Conservation (phyloP, 2,888 invertebrate species). For the Ennomos fuscantarius region DNA sequence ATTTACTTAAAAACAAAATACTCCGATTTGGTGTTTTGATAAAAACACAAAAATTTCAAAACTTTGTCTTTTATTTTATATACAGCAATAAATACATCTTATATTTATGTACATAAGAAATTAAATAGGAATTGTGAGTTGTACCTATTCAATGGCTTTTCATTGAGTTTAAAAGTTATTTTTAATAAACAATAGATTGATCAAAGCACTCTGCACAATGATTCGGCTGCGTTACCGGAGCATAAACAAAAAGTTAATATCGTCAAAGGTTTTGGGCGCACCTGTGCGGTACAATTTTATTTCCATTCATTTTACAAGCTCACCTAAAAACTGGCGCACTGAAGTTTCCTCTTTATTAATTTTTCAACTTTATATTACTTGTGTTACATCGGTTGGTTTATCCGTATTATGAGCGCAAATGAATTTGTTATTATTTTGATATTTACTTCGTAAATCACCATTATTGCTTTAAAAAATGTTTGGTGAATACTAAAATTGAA, state of each 20-base stretch:
- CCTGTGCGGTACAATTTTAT: slow-evolving; percentile 83
- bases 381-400: slow-evolving; percentile 73
- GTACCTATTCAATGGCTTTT: not conserved
- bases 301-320: slow-evolving; percentile 84
- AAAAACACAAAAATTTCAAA: no score
- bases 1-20: slow-evolving; percentile 46
- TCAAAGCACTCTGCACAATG: slow-evolving; percentile 51
- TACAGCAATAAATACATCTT: no score
- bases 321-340: slow-evolving; percentile 79
- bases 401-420: slow-evolving; percentile 57
- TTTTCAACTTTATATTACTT: slow-evolving; percentile 85
- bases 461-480: not conserved
- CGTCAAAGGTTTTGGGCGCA: slow-evolving; percentile 81
- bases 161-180: slow-evolving; percentile 1
- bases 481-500: not conserved
- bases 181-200: slow-evolving; percentile 36
- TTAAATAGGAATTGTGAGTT: no score
- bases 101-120: no score
- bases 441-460: slow-evolving; percentile 25
- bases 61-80: no score
- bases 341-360: slow-evolving; percentile 84
- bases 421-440: slow-evolving; percentile 31
- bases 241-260: slow-evolving; percentile 82
- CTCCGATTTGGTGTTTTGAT: not conserved
- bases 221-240: slow-evolving; percentile 57